Evolutionary conservation across 2,888 invertebrate genomes (phyloP).

Genomic region (Spodoptera littoralis): DNA sequence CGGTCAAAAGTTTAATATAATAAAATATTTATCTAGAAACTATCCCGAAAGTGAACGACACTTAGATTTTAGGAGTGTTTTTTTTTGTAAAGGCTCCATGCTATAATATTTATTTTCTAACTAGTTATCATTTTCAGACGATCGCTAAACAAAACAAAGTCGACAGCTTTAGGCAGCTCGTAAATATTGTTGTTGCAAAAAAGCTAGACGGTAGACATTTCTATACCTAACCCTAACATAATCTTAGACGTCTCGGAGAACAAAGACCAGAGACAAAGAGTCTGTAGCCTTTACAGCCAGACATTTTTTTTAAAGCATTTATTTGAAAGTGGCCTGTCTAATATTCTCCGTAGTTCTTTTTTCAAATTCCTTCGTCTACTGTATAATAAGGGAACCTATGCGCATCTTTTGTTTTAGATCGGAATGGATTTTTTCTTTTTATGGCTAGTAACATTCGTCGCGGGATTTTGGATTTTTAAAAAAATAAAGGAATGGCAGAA

Average conservation of each 20-base stretch:
- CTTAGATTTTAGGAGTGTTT: no score
- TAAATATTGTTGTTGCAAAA: constrained; percentile 29
- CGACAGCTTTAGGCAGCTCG: constrained; percentile 5
- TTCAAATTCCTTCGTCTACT: constrained; percentile 37
- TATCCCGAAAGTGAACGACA: no score
- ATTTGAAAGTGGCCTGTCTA: constrained; percentile 33
- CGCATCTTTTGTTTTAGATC: constrained; percentile 59
- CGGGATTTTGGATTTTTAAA: constrained; percentile 75
- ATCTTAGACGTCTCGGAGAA: constrained; percentile 33
- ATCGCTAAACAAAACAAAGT: not conserved
- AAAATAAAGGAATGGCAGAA: constrained; percentile 79
- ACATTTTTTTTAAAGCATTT: constrained; percentile 47
- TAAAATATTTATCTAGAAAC: no score
- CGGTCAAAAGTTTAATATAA: no score
- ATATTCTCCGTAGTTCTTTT: constrained; percentile 38
- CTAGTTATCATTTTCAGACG: not conserved
- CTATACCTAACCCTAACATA: constrained; percentile 18
- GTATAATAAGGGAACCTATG: constrained; percentile 36
- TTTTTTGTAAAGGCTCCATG: no score
- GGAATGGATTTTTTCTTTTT: constrained; percentile 73
- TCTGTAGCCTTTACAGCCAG: constrained; percentile 26
- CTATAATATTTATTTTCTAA: no score
- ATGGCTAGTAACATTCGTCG: constrained; percentile 69
- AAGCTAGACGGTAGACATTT: constrained; percentile 28
- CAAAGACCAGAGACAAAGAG: constrained; percentile 48